Evolutionary conservation across 2,797 vertebrate species (phyloP), one percentile per base, ranked within the genome.

Genomic region (Falco columbarius): DNA sequence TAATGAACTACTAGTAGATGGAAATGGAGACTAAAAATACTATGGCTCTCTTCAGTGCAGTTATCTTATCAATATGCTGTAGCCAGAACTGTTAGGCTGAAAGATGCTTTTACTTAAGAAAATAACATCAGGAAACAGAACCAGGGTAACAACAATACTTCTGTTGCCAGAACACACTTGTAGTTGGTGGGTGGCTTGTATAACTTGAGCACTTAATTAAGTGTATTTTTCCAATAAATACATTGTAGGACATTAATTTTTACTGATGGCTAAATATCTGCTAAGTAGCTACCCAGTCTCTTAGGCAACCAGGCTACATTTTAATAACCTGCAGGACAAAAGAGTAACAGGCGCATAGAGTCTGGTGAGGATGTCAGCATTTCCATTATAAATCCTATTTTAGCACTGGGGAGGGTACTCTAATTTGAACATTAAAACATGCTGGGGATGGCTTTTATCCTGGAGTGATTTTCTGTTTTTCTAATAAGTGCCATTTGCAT

Each of bases 241-340:
- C 49, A 40, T 90, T 76, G 55, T 86, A 91, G 70, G 86, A 90
- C 91, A 82, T 82, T 73, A 95, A 95, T 93, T 94, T 97, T 89
- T 97, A 79, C 82, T 97, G 90, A 83, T 94, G 67, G 75, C 73
- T 93, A 96, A 96, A 93, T 93, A 93, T 94, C 95, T 97, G 86
- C 90, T 81, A 93, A 97, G 96, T 91, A 82, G 61, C 91, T 96
- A 86, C 36, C 71, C 83, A 70, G 73, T 96, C 62, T 96, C 96
- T 97, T n/a, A 93, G 96, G 93, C 96, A 98, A 97, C 79, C 72
- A 92, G 38, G 49, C 70, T 65, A 73, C 55, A 65, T 94, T 87
- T 96, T 93, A 97, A 91, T 97, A 97, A 93, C 81, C 95, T 79
- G 55, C 40, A 84, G 77, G 82, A 95, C 94, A 81, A 91, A 81